phyloP scores from a whole-genome alignment of 2,888 invertebrate species.

The Harpagoxenus sublaevis region DNA sequence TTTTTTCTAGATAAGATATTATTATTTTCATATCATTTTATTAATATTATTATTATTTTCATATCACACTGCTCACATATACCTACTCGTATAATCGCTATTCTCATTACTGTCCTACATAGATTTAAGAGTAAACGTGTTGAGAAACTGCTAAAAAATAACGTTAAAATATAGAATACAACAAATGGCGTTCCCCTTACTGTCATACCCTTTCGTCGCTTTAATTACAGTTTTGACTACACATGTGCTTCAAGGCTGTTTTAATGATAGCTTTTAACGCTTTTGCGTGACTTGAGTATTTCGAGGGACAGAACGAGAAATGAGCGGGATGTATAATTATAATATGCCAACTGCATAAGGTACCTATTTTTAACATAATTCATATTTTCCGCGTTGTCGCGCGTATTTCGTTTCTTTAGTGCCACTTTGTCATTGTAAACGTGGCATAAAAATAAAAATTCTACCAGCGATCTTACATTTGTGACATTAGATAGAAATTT shows the following conservation, averaged over 20 bases:
- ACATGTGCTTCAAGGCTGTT: conserved; percentile 42
- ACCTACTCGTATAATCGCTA: background rate
- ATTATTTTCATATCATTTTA: no score
- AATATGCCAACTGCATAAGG: conserved; percentile 41
- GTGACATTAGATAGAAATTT: conserved; percentile 30
- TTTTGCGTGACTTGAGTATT: conserved; percentile 48
- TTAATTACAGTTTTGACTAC: conserved; percentile 46
- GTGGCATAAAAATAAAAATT: conserved; percentile 32
- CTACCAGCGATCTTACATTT: background rate
- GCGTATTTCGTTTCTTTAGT: conserved; percentile 6
- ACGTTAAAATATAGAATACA: background rate
- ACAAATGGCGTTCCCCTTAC: conserved; percentile 14
- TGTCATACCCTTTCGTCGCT: conserved; percentile 34
- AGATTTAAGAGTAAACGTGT: background rate
- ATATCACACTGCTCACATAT: background rate
- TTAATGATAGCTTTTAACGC: conserved; percentile 45
- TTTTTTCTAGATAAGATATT: background rate
- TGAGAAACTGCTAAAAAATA: background rate
- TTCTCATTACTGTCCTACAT: background rate
- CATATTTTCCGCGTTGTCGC: conserved; percentile 14
- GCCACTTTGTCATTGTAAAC: conserved; percentile 16
- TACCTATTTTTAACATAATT: conserved; percentile 54
- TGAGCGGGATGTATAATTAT: conserved; percentile 39
- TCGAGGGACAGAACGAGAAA: conserved; percentile 19
- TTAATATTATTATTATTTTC: background rate